Evolutionary conservation across 2,888 invertebrate genomes (phyloP), one percentile per base, ranked within the genome.

Genomic region (Tetropium fuscum): DNA sequence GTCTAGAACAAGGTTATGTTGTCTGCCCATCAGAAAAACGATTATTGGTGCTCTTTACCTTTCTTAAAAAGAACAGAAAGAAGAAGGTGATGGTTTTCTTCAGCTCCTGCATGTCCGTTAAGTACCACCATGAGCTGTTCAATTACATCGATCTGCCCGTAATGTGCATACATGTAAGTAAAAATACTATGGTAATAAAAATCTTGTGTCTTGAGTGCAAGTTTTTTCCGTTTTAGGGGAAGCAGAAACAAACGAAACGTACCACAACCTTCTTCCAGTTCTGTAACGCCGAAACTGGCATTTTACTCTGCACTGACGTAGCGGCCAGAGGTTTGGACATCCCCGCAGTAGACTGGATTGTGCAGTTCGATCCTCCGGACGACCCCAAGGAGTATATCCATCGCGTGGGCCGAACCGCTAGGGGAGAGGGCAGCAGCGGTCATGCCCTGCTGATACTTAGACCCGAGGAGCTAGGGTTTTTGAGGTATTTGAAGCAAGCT

Each of bases 381-480:
- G 99, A 99, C 85, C 98, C 98, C 3, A 95, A 95, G 89, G 98
- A 99, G 86, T 99, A 99, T 80, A 99, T 99, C 75, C 99, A 99
- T 84, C 53, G 66, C 20, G 66, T 99, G 6, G 99, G 99, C 11
- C 87, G 99, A 80, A 99, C 98, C 0, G 99, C 99, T 1, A 87
- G 99, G 70, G 98, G 98, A 5, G 92, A 95, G 66, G 97, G 95
- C 11, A 92, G 94, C 11, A 91, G 90, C 48, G 99, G 99, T 0
- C 93, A 97, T 80, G 99, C 98, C 0, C 83, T 99, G 19, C 84
- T 99, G 6, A 92, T 99, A 77, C 83, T 99, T 27, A 85, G 97
- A 16, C 98, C 98, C 0, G 96, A 98, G 78, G 99, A 99, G 81
- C 84, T 98, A 4, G 97, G 96, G 0, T 99, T 99, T 80, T 87